Evolutionary conservation across 1,140 invertebrate species (phyloP).

Genomic region (Brachionus manjavacas): DNA sequence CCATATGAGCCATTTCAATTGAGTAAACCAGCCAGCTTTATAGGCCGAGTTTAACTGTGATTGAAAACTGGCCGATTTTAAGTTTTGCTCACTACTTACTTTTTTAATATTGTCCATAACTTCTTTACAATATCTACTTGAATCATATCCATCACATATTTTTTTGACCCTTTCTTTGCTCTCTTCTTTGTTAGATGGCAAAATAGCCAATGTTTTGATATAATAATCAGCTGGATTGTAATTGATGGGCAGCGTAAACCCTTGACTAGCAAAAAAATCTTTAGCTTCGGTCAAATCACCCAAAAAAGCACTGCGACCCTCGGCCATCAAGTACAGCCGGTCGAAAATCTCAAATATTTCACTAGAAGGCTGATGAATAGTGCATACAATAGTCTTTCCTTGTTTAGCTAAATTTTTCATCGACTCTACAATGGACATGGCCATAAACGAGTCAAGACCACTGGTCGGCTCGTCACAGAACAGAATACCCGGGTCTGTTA

Average conservation of each 20-base stretch:
- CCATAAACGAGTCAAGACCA: slow-evolving; percentile 84
- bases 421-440: slow-evolving; percentile 75
- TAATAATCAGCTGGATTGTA: slow-evolving; percentile 94
- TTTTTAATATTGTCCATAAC: background rate
- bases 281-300: slow-evolving; percentile 74
- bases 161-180: slow-evolving; percentile 45
- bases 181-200: slow-evolving; percentile 72
- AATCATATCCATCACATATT: background rate
- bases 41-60: background rate
- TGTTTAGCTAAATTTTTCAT: slow-evolving; percentile 66
- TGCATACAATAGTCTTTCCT: slow-evolving; percentile 85
- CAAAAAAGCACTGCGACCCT: slow-evolving; percentile 82
- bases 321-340: slow-evolving; percentile 75
- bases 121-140: background rate
- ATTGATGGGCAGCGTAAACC: slow-evolving; percentile 63
- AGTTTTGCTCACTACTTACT: background rate
- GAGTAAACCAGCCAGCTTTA: background rate
- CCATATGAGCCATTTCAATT: slow-evolving; percentile 41
- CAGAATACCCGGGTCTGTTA: slow-evolving; percentile 87
- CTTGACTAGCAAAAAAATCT: slow-evolving; percentile 68
- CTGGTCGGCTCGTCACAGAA: slow-evolving; percentile 95
- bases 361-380: slow-evolving; percentile 91
- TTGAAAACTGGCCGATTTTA: slow-evolving; percentile 5
- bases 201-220: slow-evolving; percentile 78
- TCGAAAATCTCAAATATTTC: slow-evolving; percentile 90